Conservation (phyloP, 1,140 invertebrate species). For the Copidosoma floridanum region DNA sequence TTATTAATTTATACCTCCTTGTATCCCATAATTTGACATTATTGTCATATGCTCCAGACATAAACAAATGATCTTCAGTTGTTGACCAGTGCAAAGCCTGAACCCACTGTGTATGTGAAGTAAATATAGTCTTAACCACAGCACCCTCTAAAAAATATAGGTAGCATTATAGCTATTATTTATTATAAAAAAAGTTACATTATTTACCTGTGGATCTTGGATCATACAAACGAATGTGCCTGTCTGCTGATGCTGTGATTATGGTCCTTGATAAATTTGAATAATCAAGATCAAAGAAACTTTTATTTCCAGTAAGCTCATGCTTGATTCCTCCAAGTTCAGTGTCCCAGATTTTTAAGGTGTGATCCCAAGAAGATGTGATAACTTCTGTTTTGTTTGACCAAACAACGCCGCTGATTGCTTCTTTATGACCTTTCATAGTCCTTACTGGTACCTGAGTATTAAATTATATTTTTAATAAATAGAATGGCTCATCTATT, state of each 20-base stretch:
- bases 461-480: slow-evolving; percentile 3
- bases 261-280: slow-evolving; percentile 73
- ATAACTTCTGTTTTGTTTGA: slow-evolving; percentile 71
- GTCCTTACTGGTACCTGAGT: slow-evolving; percentile 79
- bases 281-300: slow-evolving; percentile 85
- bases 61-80: slow-evolving; percentile 81
- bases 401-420: slow-evolving; percentile 83
- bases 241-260: slow-evolving; percentile 86
- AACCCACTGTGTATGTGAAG: slow-evolving; percentile 91
- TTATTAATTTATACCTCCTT: slow-evolving; percentile 65
- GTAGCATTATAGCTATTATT: too few relatives aligned
- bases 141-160: slow-evolving; percentile 77
- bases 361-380: slow-evolving; percentile 94
- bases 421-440: slow-evolving; percentile 89
- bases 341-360: slow-evolving; percentile 91
- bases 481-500: slow-evolving; percentile 6
- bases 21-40: slow-evolving; percentile 94
- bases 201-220: slow-evolving; percentile 75
- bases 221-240: slow-evolving; percentile 88
- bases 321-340: slow-evolving; percentile 78
- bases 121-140: slow-evolving; percentile 83
- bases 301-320: slow-evolving; percentile 85
- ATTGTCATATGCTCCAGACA: slow-evolving; percentile 91
- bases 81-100: slow-evolving; percentile 86
- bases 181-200: neutral